Base-by-base conservation (phyloP, 2,797 vertebrate genomes). In the Melanotaenia parkinsoni region DNA sequence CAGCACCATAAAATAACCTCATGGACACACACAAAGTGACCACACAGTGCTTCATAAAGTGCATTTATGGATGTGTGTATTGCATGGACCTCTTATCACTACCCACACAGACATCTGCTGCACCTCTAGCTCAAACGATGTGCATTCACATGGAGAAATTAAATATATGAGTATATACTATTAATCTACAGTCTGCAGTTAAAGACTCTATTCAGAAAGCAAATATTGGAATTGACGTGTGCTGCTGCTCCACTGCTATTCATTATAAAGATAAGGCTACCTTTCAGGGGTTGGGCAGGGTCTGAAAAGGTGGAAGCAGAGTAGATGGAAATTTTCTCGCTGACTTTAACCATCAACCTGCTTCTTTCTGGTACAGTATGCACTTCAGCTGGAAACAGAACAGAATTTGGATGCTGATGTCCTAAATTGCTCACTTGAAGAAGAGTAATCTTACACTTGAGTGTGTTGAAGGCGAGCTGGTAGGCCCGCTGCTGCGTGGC, bases 401-500 rank as follows among this genome's bases (percentile, higher is more conserved):
- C 20, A 5, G 56, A 56, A 69, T 62, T 33, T 35, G 26, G 51
- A 20, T n/a, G 2, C 10, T 45, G 3, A 22, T 5, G 32, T 59
- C n/a, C 30, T 20, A 38, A 30, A 20, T 38, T n/a, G 6, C 28
- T 51, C 24, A 35, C 50, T 37, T 45, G 7, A 33, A 4, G 11
- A 45, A n/a, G 0, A n/a, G 4, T 13, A 22, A 20, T 22, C 61
- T 13, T 85, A 89, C 90, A 98, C 91, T 97, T 99, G 4, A 98
- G 90, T 32, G 96, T 86, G 83, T 35, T 96, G 92, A 97, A 98
- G 37, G 96, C 96, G 61, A 99, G 91, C 50, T 97, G 93, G 0
- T 96, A 97, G 64, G 95, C 95, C 74, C 82, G 93, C 1, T 84
- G 93, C 82, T 85, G 90, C 0, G 85, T 80, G 45, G 70, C 11